phyloP scores from a whole-genome alignment of 2,797 vertebrate genomes.

The Geotrypetes seraphini region DNA sequence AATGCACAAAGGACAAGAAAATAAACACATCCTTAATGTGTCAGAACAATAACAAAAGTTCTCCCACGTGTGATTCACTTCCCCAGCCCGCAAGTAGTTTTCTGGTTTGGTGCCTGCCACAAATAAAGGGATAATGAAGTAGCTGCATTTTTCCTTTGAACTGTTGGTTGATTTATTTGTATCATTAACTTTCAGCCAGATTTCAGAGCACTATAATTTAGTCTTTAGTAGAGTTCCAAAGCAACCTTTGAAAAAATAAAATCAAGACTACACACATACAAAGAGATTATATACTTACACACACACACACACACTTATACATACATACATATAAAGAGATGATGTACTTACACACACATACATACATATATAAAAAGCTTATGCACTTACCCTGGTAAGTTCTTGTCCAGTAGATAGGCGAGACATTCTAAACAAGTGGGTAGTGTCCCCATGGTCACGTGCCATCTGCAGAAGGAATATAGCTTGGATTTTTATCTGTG shows the following conservation, averaged over 20 bases:
- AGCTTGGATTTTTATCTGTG: too few species aligned
- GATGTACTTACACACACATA: too few species aligned
- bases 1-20: constrained; percentile 12
- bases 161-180: constrained; percentile 30
- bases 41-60: constrained; percentile 19
- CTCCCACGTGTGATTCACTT: constrained; percentile 20
- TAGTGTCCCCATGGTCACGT: too few species aligned
- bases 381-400: too few species aligned
- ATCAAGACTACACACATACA: too few species aligned
- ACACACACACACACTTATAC: too few species aligned
- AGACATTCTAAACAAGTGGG: too few species aligned
- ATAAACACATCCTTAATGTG: constrained; percentile 21
- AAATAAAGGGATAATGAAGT: constrained; percentile 34
- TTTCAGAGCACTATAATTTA: constrained; percentile 28
- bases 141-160: constrained; percentile 30
- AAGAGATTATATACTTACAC: too few species aligned
- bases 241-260: constrained; percentile 1
- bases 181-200: constrained; percentile 24
- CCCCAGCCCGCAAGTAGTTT: constrained; percentile 21
- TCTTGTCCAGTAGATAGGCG: too few species aligned
- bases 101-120: constrained; percentile 22
- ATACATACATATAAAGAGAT: too few species aligned
- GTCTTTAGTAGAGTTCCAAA: constrained; percentile 8
- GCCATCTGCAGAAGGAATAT: too few species aligned
- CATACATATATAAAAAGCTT: too few species aligned